Evolutionary conservation across 2,797 vertebrate species (phyloP), one percentile per base, ranked within the genome.

Genomic region (Hyperoplus immaculatus): DNA sequence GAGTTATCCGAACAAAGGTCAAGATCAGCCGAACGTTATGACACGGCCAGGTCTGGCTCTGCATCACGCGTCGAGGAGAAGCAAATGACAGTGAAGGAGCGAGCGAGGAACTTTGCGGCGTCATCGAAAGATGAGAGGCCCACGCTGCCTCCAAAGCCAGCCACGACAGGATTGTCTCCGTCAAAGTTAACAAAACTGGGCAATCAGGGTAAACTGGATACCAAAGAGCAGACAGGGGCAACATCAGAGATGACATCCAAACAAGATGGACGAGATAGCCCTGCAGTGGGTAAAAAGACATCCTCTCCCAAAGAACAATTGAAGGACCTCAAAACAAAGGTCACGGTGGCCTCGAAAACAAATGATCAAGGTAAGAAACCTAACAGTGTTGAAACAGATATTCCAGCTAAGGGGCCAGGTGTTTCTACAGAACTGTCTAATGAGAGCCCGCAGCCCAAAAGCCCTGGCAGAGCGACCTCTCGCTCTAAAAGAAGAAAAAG

Each of bases 401-500:
- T 18, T 59, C 6, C 63, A 57, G 56, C 38, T 53, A 84, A 83
- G 69, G 69, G 41, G 43, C 10, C 42, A 0, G 54, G 2, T 21
- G 69, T 78, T 54, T 75, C 77, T 38, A 49, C 75, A 74, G 88
- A 89, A 51, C n/a, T 50, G 64, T 55, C 58, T 3, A 36, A 47
- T 39, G 73, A 62, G 12, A 84, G 57, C 29, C 61, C 63, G 14
- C 75, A 83, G 59, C 51, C 78, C 21, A 91, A 89, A 91, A 83
- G 53, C 9, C 75, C 69, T 0, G 77, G 15, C 68, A 91, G 80
- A 80, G 71, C 77, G 39, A 59, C 72, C 39, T 83, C 90, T 2
- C 89, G 80, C 65, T 87, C 91, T 12, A 95, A 92, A 87, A 92
- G 64, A 66, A 87, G 74, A 61, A 92, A 89, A 88, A 75, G 66